Percentiles rank a stretch among this genome's conserved stretches.
phyloP scores from a whole-genome alignment of 1,140 invertebrate species.

The Neodiprion pinetum region DNA sequence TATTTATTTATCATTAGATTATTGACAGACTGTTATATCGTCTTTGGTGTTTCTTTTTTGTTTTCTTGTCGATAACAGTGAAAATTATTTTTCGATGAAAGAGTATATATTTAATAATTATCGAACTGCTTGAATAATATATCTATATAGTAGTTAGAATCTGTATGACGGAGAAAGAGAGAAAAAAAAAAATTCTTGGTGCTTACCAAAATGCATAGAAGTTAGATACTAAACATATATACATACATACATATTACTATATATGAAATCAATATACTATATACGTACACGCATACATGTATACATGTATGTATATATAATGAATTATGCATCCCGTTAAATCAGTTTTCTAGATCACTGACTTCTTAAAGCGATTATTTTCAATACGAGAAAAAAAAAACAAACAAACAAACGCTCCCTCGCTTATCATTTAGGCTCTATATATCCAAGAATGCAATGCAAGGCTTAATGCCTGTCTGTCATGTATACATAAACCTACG shows the following conservation, averaged over 20 bases:
- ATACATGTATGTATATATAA: too few species aligned
- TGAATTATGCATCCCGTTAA: not conserved
- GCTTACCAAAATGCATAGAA: not conserved
- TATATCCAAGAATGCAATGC: conserved; percentile 41
- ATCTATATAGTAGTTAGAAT: not conserved
- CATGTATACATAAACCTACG: conserved; percentile 34
- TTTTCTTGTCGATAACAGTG: too few species aligned
- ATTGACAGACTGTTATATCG: too few species aligned
- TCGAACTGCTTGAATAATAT: too few species aligned
- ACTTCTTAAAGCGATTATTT: conserved; percentile 1
- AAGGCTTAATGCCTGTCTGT: conserved; percentile 45
- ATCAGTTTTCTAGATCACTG: conserved; percentile 7
- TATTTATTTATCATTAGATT: too few species aligned
- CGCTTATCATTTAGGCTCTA: conserved; percentile 16
- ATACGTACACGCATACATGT: too few species aligned
- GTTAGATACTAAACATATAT: not conserved
- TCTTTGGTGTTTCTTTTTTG: too few species aligned
- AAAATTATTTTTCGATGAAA: too few species aligned
- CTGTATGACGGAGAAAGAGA: not conserved
- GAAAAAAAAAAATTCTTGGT: not conserved
- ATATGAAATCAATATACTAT: not conserved
- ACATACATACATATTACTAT: too few species aligned
- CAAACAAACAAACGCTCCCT: conserved; percentile 26
- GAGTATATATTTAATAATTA: too few species aligned
- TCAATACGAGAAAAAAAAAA: not conserved